Base-by-base conservation (phyloP, 2,113 vertebrate species). In the Dolichotis patagonum region DNA sequence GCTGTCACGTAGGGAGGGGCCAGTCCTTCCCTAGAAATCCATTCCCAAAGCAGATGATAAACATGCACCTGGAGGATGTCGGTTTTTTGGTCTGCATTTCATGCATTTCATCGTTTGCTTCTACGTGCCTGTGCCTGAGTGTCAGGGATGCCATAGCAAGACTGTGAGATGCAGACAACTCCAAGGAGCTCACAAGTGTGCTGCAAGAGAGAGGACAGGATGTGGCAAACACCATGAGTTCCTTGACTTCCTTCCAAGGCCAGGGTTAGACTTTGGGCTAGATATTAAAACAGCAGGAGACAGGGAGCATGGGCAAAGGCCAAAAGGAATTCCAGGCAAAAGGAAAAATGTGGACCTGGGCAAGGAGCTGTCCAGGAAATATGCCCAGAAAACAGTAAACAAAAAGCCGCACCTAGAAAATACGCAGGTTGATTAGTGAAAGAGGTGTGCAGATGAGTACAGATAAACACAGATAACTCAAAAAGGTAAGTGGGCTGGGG, bases 61-160 rank as follows among this genome's bases (percentile, higher is more conserved):
- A 7, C 16, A 60, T 58, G 52, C 19, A 85, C 62, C 35, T 77
- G 73, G 58, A 4, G 22, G 56, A 62, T 52, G 56, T 69, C 4
- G 41, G 20, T 65, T 94, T 86, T 78, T 78, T 52, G 5, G 24
- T 80, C 95, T 81, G 43, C 7, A 7, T 46, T 46, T 46, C 46
- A 46, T 88, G 43, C n/a, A n/a, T 90, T 96, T 71, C 56, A 84
- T 90, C 58, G 35, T 63, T 22, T 46, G 67, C 35, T 91, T 91
- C 62, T n/a, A n/a, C n/a, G 11, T 62, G 28, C 26, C 28, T 24
- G 35, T 56, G 35, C 77, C 58, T 35, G 19, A 49, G 80, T 63
- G 17, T 9, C 19, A 67, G 49, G 35, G 35, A 91, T 20, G 8
- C 10, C 35, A 69, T 32, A 71, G 60, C 81, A 83, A 56, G 83